Base-by-base conservation (phyloP, 2,888 invertebrate genomes). In the Cataglyphis altisquamis region DNA sequence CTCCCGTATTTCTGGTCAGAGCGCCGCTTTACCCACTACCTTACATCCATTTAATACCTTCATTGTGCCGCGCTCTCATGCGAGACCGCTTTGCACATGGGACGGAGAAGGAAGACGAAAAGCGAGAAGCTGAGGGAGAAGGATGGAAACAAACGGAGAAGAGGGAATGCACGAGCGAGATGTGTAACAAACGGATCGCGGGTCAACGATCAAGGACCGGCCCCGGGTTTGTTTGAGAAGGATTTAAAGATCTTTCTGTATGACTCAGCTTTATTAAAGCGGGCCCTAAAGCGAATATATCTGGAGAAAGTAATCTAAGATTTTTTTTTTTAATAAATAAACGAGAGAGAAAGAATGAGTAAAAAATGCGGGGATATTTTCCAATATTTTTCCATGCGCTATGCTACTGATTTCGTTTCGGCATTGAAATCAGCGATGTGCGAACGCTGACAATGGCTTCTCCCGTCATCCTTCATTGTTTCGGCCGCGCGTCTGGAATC, bases 261-360 rank as follows among this genome's bases (percentile, higher is more conserved):
- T 93, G 92, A 93, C 93, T 93, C 88, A 91, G 92, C 92, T 93
- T 91, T 93, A 93, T 93, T 92, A 92, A 91, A 91, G 84, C 87
- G 74, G 63, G 25, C 57, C 78, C 82, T 73, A 82, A 83, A 87
- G 64, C 81, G 52, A 52, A n/a, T 52, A n/a, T 52, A 52, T 52
- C 52, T 52, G 52, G 52, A 52, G 52, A 52, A 52, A 52, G 52
- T n/a, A 52, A 52, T 52, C 52, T 52, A 52, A 48, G n/a, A 52
- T 52, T 52, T 15, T 45, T 15, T n/a, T 15, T 45, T 15, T n/a
- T 8, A 52, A n/a, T n/a, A 52, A 52, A 52, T 52, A 52, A 52
- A 52, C n/a, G n/a, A 52, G 52, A 8, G n/a, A 6, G 8, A 52
- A n/a, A 8, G 52, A 8, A 52, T 3, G 8, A 52, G 52, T n/a